Percentiles rank a stretch among this genome's conserved stretches.
Conservation (phyloP, 2,888 invertebrate genomes). For the Brenthis ino region DNA sequence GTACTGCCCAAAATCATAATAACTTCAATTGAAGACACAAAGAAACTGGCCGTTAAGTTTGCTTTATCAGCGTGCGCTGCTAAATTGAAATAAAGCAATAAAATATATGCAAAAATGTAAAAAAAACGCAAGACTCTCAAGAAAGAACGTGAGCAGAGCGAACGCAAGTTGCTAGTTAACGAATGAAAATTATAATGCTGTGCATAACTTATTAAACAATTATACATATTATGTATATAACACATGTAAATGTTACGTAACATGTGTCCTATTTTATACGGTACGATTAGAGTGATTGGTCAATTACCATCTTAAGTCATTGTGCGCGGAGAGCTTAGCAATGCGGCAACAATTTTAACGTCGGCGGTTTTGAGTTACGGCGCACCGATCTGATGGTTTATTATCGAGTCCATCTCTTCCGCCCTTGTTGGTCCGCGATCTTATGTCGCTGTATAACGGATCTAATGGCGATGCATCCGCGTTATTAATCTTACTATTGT, state of each 20-base stretch:
- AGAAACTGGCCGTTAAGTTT: too few relatives aligned
- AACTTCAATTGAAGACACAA: too few relatives aligned
- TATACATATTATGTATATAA: too few relatives aligned
- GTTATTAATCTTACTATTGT: constrained; percentile 80
- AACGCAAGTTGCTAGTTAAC: too few relatives aligned
- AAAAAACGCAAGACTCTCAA: too few relatives aligned
- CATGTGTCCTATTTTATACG: neutral
- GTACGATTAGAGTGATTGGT: constrained; percentile 18
- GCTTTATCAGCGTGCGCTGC: too few relatives aligned
- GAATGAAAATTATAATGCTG: too few relatives aligned
- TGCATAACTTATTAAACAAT: too few relatives aligned
- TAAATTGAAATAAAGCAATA: too few relatives aligned
- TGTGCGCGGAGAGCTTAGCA: constrained; percentile 56
- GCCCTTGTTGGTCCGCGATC: constrained; percentile 76
- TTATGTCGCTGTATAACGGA: constrained; percentile 75
- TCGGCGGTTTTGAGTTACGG: constrained; percentile 76
- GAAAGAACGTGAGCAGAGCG: too few relatives aligned
- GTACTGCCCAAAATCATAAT: too few relatives aligned
- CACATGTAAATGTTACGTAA: neutral
- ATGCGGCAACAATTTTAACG: constrained; percentile 74
- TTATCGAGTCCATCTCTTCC: constrained; percentile 79
- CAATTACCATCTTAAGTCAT: constrained; percentile 65
- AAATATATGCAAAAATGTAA: too few relatives aligned
- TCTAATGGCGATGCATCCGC: constrained; percentile 63
- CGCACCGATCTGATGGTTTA: constrained; percentile 72